These are phyloP conservation scores for Steinernema hermaphroditum DNA, from an alignment of 2,888 invertebrate species.

Conservation along the genomic window DNA sequence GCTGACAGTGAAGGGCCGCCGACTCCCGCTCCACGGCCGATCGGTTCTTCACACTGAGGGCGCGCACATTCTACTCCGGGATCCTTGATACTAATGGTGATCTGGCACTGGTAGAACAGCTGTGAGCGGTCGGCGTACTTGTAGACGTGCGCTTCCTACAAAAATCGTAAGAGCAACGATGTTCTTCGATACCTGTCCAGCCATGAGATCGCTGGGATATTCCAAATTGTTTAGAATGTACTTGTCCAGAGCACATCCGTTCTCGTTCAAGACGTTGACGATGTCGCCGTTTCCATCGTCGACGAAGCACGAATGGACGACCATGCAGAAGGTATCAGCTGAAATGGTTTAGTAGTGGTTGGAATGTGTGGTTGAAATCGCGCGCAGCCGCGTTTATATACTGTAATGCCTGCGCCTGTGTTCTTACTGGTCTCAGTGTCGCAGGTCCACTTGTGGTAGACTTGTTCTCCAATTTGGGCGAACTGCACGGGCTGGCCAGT, in stretches of 20 bases:
- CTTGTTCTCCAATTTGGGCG: conserved; percentile 57
- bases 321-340: conserved; percentile 61
- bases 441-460: conserved; percentile 62
- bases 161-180: background rate
- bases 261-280: conserved; percentile 50
- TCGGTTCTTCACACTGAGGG: conserved; percentile 30
- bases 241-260: conserved; percentile 57
- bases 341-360: no score
- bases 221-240: conserved; percentile 57
- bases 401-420: background rate
- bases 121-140: conserved; percentile 59
- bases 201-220: conserved; percentile 58
- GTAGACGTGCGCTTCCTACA: conserved; percentile 60
- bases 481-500: conserved; percentile 59
- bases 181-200: conserved; percentile 37
- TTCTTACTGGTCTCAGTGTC: conserved; percentile 54
- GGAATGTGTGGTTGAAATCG: no score
- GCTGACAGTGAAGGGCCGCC: conserved; percentile 41
- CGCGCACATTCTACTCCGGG: conserved; percentile 28
- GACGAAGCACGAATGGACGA: conserved; percentile 61
- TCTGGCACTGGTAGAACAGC: conserved; percentile 62
- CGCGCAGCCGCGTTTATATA: no score
- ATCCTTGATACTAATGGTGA: conserved; percentile 55
- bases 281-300: conserved; percentile 62
- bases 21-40: conserved; percentile 36